Conservation (phyloP, 1,140 invertebrate species). For the Heliconius himera region DNA sequence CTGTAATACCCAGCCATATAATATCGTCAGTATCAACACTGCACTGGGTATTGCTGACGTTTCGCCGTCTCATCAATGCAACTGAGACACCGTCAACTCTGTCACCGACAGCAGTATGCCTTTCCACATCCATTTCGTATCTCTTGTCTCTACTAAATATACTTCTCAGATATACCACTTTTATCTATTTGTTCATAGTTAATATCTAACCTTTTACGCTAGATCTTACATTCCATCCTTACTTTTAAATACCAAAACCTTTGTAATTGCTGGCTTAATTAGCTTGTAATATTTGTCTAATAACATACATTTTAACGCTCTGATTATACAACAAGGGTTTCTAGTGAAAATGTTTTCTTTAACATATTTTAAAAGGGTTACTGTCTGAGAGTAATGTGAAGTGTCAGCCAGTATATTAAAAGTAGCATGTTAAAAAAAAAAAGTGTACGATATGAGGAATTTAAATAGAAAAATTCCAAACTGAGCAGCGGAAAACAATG, state of each 20-base stretch:
- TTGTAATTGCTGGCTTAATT: not conserved
- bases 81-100: no score
- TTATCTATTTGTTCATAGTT: not conserved
- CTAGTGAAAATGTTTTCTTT: not conserved
- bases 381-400: not conserved
- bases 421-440: slow-evolving; percentile 40
- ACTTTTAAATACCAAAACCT: no score
- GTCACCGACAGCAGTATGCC: no score
- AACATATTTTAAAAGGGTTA: not conserved
- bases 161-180: no score
- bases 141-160: no score
- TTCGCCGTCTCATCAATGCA: no score
- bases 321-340: not conserved
- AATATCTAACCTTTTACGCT: not conserved
- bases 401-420: slow-evolving; percentile 44
- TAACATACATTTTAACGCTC: not conserved
- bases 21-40: no score
- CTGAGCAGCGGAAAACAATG: slow-evolving; percentile 48
- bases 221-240: no score
- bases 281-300: not conserved
- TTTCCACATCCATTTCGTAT: no score
- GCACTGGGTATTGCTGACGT: no score
- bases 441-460: slow-evolving; percentile 45
- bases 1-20: no score
- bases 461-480: slow-evolving; percentile 55